Evolutionary conservation across 2,113 vertebrate species (phyloP), one percentile per base, ranked within the genome.

Genomic region (Notothenia coriiceps): DNA sequence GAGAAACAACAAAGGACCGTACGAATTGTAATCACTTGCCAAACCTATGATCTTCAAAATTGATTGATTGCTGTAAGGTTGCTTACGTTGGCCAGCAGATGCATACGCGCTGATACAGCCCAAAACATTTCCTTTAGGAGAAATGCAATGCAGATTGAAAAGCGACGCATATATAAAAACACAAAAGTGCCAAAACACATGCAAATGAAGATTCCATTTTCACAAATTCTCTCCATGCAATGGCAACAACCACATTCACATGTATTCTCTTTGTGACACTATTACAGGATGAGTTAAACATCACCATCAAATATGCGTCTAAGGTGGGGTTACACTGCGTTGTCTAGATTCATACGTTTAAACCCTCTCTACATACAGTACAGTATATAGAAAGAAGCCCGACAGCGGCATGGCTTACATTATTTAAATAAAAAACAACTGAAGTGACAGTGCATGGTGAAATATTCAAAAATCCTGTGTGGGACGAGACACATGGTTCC

Each of bases 391-490:
- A 52, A 52, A 67, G 40, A 47, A 62, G 49, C 40, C 49, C 55
- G 17, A 49, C 17, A 49, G 43, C 29, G 0, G 44, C 43, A 35
- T 17, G 62, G 17, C 25, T 66, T 67, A 17, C 47, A 82, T 65
- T 77, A 74, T 83, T 80, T 65, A 79, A 7, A 52, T 50, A 65
- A 65, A 74, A 69, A 61, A 20, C 2, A 5, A 29, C 17, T 12
- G 67, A 25, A 10, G 54, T 59, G 56, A 74, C 25, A 70, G 15
- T 18, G 76, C 66, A 67, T 71, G 25, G 65, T 78, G 61, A 88
- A 88, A 80, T 73, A 82, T 85, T 77, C 47, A 85, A 74, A 80
- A 14, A 40, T 76, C 44, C 61, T 72, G 33, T 4, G 43, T 22
- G 10, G 3, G 43, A 74, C 10, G 17, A 15, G 18, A 35, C 47